phyloP scores from a whole-genome alignment of 2,797 vertebrate genomes.

The Danio tinwini region DNA sequence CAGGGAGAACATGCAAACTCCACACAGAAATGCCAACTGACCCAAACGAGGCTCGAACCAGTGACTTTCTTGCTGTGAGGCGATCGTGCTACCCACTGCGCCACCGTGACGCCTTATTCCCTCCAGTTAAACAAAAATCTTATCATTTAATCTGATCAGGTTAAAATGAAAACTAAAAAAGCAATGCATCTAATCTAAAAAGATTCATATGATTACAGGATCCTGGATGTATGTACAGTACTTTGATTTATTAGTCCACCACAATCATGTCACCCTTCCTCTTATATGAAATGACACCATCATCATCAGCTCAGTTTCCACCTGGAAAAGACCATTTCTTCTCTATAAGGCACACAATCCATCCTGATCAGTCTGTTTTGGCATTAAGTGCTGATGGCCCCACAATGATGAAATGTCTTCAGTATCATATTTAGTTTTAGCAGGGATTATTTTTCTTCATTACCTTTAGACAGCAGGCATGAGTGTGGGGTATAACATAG shows the following conservation, averaged over 20 bases:
- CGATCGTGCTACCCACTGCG: no score
- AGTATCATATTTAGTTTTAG: conserved; percentile 60
- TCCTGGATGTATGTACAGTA: conserved; percentile 26
- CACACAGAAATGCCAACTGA: no score
- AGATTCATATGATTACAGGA: background rate
- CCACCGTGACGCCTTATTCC: no score
- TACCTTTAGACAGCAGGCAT: conserved; percentile 37
- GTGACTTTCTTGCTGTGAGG: no score
- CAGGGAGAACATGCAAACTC: no score
- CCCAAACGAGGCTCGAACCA: no score
- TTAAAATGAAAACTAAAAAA: background rate
- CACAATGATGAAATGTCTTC: conserved; percentile 67
- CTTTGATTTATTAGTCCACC: conserved; percentile 25
- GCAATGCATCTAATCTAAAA: background rate
- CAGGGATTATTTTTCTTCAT: conserved; percentile 67
- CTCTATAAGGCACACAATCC: conserved; percentile 56
- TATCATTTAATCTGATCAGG: no score
- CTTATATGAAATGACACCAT: conserved; percentile 38
- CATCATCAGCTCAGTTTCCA: conserved; percentile 28
- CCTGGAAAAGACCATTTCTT: conserved; percentile 43
- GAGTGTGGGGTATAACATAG: background rate
- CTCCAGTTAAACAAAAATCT: background rate
- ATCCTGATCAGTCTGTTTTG: conserved; percentile 58
- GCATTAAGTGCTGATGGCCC: conserved; percentile 62
- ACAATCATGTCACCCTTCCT: conserved; percentile 30